Conservation (phyloP, 1,140 invertebrate species). For the Bombus impatiens region DNA sequence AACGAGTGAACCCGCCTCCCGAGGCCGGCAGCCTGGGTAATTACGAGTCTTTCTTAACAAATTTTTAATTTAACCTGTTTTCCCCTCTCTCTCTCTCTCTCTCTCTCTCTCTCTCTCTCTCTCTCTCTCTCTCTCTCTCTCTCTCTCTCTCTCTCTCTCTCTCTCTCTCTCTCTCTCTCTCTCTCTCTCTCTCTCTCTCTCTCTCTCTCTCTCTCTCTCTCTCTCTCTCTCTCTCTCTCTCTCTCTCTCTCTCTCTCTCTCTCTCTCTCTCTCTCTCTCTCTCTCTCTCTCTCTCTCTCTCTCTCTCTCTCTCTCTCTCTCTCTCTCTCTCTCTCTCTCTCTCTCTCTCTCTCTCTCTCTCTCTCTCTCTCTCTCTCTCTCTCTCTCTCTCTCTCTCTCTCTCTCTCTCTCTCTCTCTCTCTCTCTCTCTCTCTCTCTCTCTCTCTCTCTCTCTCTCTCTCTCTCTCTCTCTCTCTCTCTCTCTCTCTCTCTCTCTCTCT, state of each 20-base stretch:
- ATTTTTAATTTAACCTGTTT: constrained; percentile 72
- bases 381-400: neutral
- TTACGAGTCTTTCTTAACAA: constrained; percentile 70
- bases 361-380: too few species aligned
- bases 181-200: neutral
- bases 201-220: neutral
- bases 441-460: too few species aligned
- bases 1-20: constrained; percentile 52
- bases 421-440: neutral
- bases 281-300: too few species aligned
- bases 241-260: neutral
- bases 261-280: neutral
- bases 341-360: neutral
- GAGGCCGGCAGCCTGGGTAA: constrained; percentile 58
- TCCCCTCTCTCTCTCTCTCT: neutral
- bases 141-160: neutral
- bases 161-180: neutral
- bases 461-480: neutral
- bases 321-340: too few species aligned
- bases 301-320: neutral
- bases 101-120: neutral
- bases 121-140: neutral
- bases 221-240: neutral
- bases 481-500: neutral
- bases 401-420: too few species aligned